These are phyloP conservation scores for Barnardius zonarius DNA, from an alignment of 2,113 vertebrate species.

Conservation along the genomic window DNA sequence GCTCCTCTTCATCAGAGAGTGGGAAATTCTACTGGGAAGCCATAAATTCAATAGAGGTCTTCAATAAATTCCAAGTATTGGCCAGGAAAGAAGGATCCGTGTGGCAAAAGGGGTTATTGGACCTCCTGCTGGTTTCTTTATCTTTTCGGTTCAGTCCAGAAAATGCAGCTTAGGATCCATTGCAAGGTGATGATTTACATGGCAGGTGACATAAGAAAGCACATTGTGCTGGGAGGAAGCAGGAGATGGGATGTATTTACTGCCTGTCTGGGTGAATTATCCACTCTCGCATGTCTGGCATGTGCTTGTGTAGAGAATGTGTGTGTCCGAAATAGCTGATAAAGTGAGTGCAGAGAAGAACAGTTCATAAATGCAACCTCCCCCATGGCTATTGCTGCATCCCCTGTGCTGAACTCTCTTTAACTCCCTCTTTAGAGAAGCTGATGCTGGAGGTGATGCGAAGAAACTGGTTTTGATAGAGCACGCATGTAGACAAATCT, in stretches of 20 bases:
- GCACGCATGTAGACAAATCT: background rate
- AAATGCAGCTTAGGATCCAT: constrained; percentile 9
- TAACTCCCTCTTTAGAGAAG: background rate
- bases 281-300: background rate
- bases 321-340: background rate
- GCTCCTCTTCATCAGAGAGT: background rate
- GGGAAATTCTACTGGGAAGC: background rate
- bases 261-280: constrained; percentile 54
- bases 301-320: background rate
- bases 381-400: background rate
- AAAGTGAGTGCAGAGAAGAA: background rate
- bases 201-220: constrained; percentile 20
- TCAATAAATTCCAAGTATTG: background rate
- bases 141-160: background rate
- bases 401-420: background rate
- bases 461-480: background rate
- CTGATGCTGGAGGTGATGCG: background rate
- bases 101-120: background rate
- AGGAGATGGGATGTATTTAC: constrained; percentile 36
- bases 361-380: background rate
- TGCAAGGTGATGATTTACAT: constrained; percentile 47
- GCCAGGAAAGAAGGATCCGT: background rate
- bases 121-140: background rate
- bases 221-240: constrained; percentile 21
- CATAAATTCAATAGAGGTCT: background rate